A percentile compares a stretch with the other conserved stretches of the same genome.
These are phyloP conservation scores for Ageneiosus marmoratus DNA, from an alignment of 2,113 vertebrate species.

Conservation along the genomic window DNA sequence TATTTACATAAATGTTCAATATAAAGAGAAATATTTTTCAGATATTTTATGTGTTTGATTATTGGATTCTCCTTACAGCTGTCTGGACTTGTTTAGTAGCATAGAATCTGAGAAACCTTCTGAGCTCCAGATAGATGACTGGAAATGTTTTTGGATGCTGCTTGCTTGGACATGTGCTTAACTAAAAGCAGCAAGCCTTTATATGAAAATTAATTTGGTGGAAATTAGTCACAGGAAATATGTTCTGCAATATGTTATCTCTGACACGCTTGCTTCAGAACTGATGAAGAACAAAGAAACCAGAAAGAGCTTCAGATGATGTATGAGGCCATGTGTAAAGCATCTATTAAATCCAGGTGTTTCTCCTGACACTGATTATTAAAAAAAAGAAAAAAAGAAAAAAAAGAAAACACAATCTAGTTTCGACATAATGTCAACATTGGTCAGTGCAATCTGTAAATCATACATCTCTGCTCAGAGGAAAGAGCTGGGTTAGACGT, in stretches of 20 bases:
- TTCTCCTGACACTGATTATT: background rate
- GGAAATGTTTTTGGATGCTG: background rate
- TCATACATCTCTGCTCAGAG: background rate
- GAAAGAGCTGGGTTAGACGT: background rate
- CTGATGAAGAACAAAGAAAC: background rate
- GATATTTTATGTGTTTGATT: background rate
- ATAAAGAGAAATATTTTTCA: background rate
- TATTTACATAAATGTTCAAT: too few species aligned
- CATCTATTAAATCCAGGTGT: constrained; percentile 33
- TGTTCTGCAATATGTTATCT: background rate
- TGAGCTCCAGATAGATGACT: background rate
- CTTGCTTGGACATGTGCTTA: background rate
- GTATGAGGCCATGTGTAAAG: background rate
- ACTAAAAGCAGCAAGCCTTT: background rate
- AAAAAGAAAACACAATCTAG: too few species aligned
- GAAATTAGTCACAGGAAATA: background rate
- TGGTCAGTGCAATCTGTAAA: background rate
- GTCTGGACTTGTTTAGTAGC: background rate
- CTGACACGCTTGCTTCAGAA: background rate
- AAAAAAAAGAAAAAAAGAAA: background rate
- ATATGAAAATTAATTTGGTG: background rate
- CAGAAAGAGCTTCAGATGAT: background rate
- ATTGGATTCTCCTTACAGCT: background rate
- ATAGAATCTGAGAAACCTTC: too few species aligned
- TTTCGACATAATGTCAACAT: constrained; percentile 17